Percentiles rank a stretch among this genome's conserved stretches.
These are phyloP conservation scores for Hybognathus amarus DNA, from an alignment of 2,797 vertebrate species.

Conservation along the genomic window DNA sequence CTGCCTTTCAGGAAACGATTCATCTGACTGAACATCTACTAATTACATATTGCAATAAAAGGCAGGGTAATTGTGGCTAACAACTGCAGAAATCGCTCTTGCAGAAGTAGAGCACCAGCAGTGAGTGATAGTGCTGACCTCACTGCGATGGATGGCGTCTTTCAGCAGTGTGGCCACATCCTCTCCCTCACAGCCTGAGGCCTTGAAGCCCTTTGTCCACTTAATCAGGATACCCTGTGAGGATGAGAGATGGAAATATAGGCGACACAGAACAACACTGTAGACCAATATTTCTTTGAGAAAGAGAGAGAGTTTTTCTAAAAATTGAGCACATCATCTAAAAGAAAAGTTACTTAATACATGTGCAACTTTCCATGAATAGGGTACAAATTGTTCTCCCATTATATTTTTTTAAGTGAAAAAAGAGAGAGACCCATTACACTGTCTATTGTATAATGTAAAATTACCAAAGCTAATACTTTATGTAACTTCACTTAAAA, in stretches of 20 bases:
- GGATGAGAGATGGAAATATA: conserved; percentile 20
- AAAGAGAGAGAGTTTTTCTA: no score
- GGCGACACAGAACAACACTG: background rate
- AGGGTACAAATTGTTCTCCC: background rate
- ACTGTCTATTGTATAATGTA: background rate
- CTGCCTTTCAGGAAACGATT: background rate
- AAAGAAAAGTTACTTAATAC: background rate
- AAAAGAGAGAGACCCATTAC: background rate
- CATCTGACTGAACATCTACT: background rate
- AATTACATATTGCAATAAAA: conserved; percentile 8
- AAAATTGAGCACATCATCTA: background rate
- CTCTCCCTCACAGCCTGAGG: conserved; percentile 88
- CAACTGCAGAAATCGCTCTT: background rate
- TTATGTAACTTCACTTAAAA: no score
- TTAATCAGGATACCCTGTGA: conserved; percentile 89
- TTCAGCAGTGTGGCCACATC: conserved; percentile 89
- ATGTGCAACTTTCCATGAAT: background rate
- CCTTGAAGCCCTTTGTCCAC: conserved; percentile 98
- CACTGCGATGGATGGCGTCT: conserved; percentile 87
- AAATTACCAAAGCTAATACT: background rate
- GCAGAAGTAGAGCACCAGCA: background rate
- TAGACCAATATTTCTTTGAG: background rate
- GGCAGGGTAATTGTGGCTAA: background rate
- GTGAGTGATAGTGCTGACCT: conserved; percentile 71
- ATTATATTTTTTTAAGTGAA: background rate